phyloP scores from a whole-genome alignment of 2,797 vertebrate species.

The Semotilus atromaculatus region DNA sequence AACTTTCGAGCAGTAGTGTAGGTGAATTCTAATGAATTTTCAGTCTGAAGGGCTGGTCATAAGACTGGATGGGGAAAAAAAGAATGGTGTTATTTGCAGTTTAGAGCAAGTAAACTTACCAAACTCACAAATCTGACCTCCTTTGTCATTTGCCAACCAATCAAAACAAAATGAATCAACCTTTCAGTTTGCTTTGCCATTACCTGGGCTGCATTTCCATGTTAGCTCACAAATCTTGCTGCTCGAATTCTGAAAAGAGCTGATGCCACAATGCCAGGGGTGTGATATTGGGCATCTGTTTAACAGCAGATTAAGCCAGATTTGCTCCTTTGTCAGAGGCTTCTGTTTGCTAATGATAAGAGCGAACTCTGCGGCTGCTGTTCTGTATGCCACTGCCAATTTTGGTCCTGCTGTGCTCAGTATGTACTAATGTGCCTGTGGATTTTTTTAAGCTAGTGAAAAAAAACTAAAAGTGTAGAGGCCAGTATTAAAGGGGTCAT shows the following conservation, averaged over 20 bases:
- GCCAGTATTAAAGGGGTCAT: slow-evolving; percentile 43
- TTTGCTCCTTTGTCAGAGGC: slow-evolving; percentile 71
- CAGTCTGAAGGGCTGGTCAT: background rate
- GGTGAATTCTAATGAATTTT: background rate
- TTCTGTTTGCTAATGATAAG: slow-evolving; percentile 79
- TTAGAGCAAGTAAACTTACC: background rate
- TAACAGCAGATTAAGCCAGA: slow-evolving; percentile 77
- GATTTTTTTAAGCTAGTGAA: background rate
- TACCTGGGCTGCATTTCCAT: slow-evolving; percentile 69
- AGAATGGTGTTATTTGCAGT: background rate
- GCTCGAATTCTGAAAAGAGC: slow-evolving; percentile 51
- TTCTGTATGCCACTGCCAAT: slow-evolving; percentile 46
- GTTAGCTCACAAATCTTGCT: slow-evolving; percentile 67
- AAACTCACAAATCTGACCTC: background rate
- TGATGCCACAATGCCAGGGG: slow-evolving; percentile 60
- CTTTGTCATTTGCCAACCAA: background rate
- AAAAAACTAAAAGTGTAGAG: background rate
- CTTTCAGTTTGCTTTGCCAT: slow-evolving; percentile 62
- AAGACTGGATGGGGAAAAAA: background rate
- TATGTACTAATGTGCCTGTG: background rate
- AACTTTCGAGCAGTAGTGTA: slow-evolving; percentile 29
- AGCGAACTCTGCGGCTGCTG: slow-evolving; percentile 52
- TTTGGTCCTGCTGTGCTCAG: slow-evolving; percentile 13
- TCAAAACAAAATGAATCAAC: slow-evolving; percentile 25
- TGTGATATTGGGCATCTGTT: slow-evolving; percentile 71